phyloP scores from a whole-genome alignment of 1,140 invertebrate genomes.

The Trachelipus rathkii region DNA sequence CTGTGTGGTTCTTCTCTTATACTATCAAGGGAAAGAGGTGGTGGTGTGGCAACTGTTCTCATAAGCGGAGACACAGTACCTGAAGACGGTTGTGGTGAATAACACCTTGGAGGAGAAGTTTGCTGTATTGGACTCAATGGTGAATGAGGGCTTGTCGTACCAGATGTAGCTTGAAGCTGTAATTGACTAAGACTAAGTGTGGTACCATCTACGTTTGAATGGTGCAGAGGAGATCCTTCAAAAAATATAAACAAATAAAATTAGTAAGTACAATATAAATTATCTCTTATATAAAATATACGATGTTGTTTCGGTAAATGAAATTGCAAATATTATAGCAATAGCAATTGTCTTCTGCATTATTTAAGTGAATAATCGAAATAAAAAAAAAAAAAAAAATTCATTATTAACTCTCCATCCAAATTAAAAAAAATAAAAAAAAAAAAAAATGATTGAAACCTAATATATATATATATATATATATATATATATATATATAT shows the following conservation, averaged over 20 bases:
- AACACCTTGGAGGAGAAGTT: not conserved
- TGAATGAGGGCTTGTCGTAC: not conserved
- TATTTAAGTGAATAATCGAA: too few relatives aligned
- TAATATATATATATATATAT: too few relatives aligned
- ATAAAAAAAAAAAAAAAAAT: too few relatives aligned
- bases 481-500: too few relatives aligned
- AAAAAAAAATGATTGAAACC: too few relatives aligned
- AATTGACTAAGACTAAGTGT: not conserved
- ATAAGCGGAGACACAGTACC: not conserved
- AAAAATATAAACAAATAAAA: not conserved
- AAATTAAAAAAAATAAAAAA: too few relatives aligned
- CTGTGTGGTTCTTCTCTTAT: not conserved
- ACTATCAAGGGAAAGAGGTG: not conserved
- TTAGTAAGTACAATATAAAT: too few relatives aligned
- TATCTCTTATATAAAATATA: too few relatives aligned
- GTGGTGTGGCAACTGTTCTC: not conserved
- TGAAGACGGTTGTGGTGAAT: not conserved
- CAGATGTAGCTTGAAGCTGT: not conserved
- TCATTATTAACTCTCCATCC: too few relatives aligned
- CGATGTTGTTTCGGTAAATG: too few relatives aligned
- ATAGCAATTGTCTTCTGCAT: too few relatives aligned
- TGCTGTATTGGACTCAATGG: not conserved
- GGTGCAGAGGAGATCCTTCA: not conserved
- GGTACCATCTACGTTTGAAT: not conserved
- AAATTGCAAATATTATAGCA: too few relatives aligned